Evolutionary conservation across 2,888 invertebrate genomes (phyloP), one percentile per base, ranked within the genome.

Genomic region (Thelaira solivaga): DNA sequence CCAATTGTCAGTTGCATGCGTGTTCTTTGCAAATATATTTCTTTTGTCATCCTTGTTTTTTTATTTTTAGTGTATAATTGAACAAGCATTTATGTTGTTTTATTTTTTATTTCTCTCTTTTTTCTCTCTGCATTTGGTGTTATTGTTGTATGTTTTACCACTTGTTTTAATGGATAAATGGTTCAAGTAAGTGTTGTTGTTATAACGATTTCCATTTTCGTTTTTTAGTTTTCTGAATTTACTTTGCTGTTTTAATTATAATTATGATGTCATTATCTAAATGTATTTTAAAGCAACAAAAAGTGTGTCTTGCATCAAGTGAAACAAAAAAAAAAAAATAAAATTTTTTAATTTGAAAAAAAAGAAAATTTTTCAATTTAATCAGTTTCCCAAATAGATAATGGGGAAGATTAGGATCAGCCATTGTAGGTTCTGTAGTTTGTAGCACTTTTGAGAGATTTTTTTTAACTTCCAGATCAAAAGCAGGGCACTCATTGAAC

Each of bases 1-100:
- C 78, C 78, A 64, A 78, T 69, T 78, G 73, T 78, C 78, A 78
- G 78, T 78, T 78, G 73, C 78, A 78, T 76, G 72, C 59, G 75
- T 78, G 72, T 77, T 76, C 49, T 65, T 64, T 53, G 62, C 67
- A 59, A 68, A 76, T 76, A 76, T 74, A 77, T 75, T 67, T 74
- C 22, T 61, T 71, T 74, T 67, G 64, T 65, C 64, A 47, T 65
- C 69, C 59, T 69, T 53, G 20, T 11, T 67, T 75, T 64, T 64
- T 51, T 68, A 69, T 65, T 67, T 45, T 20, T 22, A 36, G 18
- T 53, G 22, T n/a, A n/a, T 39, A 69, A 55, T 62, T 67, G 29
- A 64, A 53, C 43, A 59, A 74, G 49, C 49, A 36, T 51, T 74
- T 59, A 43, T 11, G 51, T 43, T 61, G 49, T 53, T 64, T 26